Base-by-base conservation (phyloP, 2,797 vertebrate species). In the Falco biarmicus region DNA sequence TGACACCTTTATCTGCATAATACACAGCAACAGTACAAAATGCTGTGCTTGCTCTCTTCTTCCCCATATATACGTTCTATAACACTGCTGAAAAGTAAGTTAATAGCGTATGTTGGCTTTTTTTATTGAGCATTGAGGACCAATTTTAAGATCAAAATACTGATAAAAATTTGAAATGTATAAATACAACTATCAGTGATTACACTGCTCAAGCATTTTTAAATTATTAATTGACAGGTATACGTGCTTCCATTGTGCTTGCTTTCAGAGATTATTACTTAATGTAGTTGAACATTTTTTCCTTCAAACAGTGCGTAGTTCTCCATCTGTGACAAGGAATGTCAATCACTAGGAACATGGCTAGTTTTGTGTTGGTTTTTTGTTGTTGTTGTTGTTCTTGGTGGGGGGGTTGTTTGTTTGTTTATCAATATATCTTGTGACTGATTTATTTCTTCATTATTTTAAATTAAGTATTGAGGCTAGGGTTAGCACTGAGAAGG, bases 81-180 rank as follows among this genome's bases (percentile, higher is more conserved):
- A 82, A 71, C 13, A 66, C 25, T 87, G 47, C 34, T 60, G 41
- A 88, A 82, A 74, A 95, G 12, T 15, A 56, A 47, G 50, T 89
- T 39, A 74, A 70, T 10, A n/a, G 1, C 1, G 0, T 5, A 5
- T 15, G 2, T 22, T 86, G 95, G 69, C 32, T 34, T 94, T 94
- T 95, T 95, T 95, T 61, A 51, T 64, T 34, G 51, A 50, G 17
- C 34, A 90, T 11, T 76, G 51, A 95, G 61, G 53, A 21, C 9
- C 95, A 95, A 87, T 90, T 94, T 73, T 76, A 88, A 84, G 77
- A 94, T 79, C 26, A 69, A 81, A 95, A 43, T 69, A 90, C n/a
- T 57, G n/a, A n/a, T 37, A 28, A 56, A 96, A 64, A 89, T 24
- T 57, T 34, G 17, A n/a, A 53, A 45, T 24, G 45, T 1, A 7